Conservation (phyloP, 2,113 vertebrate genomes). For the Rhinichthys klamathensis region DNA sequence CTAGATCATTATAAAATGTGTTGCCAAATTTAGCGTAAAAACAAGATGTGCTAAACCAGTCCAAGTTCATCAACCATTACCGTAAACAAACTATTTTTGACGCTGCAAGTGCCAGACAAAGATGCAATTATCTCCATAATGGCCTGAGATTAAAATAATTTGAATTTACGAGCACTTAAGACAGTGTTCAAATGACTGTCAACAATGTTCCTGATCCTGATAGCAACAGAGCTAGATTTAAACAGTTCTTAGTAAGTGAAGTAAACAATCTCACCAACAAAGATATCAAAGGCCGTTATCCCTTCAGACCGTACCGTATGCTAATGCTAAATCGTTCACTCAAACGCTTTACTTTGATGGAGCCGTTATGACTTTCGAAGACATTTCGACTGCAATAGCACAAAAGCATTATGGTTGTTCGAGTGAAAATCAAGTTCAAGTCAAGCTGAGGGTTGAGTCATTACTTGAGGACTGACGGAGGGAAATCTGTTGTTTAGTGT, state of each 20-base stretch:
- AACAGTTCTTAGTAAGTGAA: neutral
- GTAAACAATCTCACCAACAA: neutral
- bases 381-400: slow-evolving; percentile 47
- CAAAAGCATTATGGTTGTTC: slow-evolving; percentile 48
- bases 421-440: slow-evolving; percentile 60
- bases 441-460: slow-evolving; percentile 62
- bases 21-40: neutral
- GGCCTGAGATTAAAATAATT: slow-evolving; percentile 11
- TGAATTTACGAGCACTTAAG: neutral
- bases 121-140: slow-evolving; percentile 12
- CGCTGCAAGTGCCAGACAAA: slow-evolving; percentile 20
- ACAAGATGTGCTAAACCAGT: neutral
- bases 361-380: slow-evolving; percentile 57
- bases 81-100: slow-evolving; percentile 15
- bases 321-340: slow-evolving; percentile 35
- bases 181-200: neutral
- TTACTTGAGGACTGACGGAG: slow-evolving; percentile 65
- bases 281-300: neutral
- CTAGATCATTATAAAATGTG: neutral
- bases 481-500: slow-evolving; percentile 66
- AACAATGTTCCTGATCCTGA: neutral
- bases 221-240: neutral
- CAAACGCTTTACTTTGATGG: slow-evolving; percentile 56
- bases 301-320: neutral
- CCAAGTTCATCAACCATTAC: slow-evolving; percentile 1